Conservation (phyloP, 2,797 vertebrate species). For the Galagoides demidoff region DNA sequence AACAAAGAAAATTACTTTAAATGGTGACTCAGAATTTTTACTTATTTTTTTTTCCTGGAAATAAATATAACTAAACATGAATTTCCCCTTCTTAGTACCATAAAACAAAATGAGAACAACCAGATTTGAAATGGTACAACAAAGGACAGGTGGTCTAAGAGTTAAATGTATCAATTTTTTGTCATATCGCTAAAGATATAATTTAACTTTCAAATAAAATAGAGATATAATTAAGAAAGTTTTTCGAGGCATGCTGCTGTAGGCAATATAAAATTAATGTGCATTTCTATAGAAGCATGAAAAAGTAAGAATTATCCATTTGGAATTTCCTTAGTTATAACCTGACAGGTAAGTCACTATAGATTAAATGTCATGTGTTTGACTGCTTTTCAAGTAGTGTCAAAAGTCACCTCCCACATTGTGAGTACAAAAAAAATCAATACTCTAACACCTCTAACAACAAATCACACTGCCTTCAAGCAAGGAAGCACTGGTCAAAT, state of each 20-base stretch:
- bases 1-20: background rate
- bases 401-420: background rate
- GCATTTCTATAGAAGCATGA: background rate
- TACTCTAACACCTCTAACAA: background rate
- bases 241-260: background rate
- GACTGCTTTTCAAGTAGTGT: background rate
- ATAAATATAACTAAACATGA: background rate
- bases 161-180: conserved; percentile 66
- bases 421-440: background rate
- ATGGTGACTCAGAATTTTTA: background rate
- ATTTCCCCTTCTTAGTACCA: background rate
- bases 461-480: conserved; percentile 14
- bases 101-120: background rate
- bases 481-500: background rate
- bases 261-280: conserved; percentile 51
- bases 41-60: conserved; percentile 46
- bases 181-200: conserved; percentile 21
- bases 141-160: conserved; percentile 30
- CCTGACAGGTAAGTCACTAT: background rate
- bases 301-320: conserved; percentile 35
- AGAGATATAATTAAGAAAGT: conserved; percentile 62
- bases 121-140: conserved; percentile 22
- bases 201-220: conserved; percentile 68
- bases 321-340: conserved; percentile 33
- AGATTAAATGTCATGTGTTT: conserved; percentile 9